Evolutionary conservation across 2,797 vertebrate species (phyloP).

Genomic region (Brachymystax lenok): DNA sequence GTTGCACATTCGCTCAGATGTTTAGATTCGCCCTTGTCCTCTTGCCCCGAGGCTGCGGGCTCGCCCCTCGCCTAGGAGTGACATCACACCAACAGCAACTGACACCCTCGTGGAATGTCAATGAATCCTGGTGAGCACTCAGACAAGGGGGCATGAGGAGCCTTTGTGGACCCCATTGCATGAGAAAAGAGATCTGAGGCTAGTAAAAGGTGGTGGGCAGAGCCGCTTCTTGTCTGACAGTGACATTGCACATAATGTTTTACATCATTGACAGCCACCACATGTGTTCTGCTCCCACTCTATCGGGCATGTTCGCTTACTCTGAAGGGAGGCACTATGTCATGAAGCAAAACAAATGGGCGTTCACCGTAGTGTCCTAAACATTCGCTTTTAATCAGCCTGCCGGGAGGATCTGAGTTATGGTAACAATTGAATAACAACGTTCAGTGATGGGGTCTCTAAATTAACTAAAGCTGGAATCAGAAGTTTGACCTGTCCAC

Average conservation of each 20-base stretch:
- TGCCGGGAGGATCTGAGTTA: constrained; percentile 29
- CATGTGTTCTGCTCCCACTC: constrained; percentile 43
- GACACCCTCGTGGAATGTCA: constrained; percentile 17
- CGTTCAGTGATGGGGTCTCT: constrained; percentile 61
- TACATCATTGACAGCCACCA: constrained; percentile 41
- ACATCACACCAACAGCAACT: constrained; percentile 10
- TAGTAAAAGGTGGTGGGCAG: constrained; percentile 41
- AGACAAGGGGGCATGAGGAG: constrained; percentile 4
- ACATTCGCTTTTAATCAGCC: constrained; percentile 67
- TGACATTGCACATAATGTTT: constrained; percentile 65
- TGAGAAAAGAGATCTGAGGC: constrained; percentile 14
- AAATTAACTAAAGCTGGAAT: constrained; percentile 71
- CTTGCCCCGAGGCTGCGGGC: background rate
- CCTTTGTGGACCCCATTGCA: constrained; percentile 2
- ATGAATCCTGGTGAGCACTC: constrained; percentile 9
- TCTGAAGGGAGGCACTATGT: constrained; percentile 49
- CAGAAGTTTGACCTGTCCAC: constrained; percentile 54
- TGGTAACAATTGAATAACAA: constrained; percentile 47
- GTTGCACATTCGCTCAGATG: constrained; percentile 4
- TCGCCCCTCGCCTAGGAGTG: constrained; percentile 14
- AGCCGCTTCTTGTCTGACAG: constrained; percentile 56
- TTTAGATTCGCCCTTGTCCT: constrained; percentile 4
- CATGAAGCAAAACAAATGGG: constrained; percentile 64
- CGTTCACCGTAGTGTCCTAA: constrained; percentile 53
- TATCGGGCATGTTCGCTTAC: constrained; percentile 30